phyloP scores from a whole-genome alignment of 2,797 vertebrate genomes.

The Limosa lapponica region DNA sequence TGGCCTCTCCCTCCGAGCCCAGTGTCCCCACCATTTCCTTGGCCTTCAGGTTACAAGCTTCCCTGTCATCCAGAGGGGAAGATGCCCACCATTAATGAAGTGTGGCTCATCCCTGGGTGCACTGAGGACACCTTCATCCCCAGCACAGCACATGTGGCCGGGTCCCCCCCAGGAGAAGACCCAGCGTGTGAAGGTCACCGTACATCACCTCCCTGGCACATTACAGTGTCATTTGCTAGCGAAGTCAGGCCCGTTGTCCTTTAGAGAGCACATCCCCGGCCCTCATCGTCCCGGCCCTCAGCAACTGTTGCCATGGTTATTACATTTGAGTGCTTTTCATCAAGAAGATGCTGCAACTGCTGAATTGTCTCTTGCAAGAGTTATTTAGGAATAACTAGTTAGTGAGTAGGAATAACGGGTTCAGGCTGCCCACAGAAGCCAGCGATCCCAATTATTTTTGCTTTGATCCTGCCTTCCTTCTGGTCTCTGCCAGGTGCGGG shows the following conservation, averaged over 20 bases:
- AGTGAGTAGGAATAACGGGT: slow-evolving; percentile 44
- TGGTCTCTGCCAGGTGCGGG: slow-evolving; percentile 8
- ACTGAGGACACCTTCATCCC: background rate
- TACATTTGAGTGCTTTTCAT: slow-evolving; percentile 51
- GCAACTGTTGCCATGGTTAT: slow-evolving; percentile 75
- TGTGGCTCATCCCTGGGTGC: fast-evolving
- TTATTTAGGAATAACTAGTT: slow-evolving; percentile 53
- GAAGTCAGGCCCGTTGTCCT: background rate
- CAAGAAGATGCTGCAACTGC: slow-evolving; percentile 44
- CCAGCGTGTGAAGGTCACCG: background rate
- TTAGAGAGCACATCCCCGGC: background rate
- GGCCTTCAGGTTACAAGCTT: background rate
- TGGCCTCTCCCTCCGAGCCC: background rate
- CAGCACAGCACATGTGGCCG: background rate
- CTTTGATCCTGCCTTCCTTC: slow-evolving; percentile 46
- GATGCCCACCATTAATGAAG: background rate
- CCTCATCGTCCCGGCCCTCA: background rate
- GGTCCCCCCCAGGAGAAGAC: background rate
- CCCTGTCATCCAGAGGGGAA: background rate
- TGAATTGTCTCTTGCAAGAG: slow-evolving; percentile 52
- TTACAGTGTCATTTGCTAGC: background rate
- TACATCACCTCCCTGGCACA: background rate
- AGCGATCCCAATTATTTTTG: slow-evolving; percentile 33
- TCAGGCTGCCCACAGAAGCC: slow-evolving; percentile 33
- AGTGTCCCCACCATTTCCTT: fast-evolving